These are phyloP conservation scores for Nomada flava DNA, from an alignment of 2,888 invertebrate genomes.

Conservation along the genomic window DNA sequence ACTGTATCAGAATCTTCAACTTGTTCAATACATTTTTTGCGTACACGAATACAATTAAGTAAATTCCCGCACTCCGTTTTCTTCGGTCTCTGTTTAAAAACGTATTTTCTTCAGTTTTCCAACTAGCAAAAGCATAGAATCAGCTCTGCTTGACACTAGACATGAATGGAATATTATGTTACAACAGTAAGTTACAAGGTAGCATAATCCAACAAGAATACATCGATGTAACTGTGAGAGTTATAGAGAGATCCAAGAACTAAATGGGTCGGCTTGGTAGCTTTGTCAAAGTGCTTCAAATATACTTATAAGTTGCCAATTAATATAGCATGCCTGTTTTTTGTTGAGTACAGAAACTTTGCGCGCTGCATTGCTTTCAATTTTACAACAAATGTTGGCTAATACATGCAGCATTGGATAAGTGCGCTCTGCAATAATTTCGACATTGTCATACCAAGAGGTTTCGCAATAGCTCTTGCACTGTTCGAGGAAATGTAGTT, in stretches of 20 bases:
- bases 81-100: constrained; percentile 22
- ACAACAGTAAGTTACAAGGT: constrained; percentile 77
- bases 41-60: constrained; percentile 32
- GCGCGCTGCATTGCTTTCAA: not conserved
- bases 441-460: constrained; percentile 6
- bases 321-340: constrained; percentile 3
- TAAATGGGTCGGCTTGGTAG: constrained; percentile 52
- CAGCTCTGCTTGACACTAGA: constrained; percentile 81
- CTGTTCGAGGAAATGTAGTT: not conserved
- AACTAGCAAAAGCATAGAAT: constrained; percentile 77
- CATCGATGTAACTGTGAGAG: constrained; percentile 64
- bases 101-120: constrained; percentile 38
- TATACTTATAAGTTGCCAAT: constrained; percentile 3
- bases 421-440: not conserved
- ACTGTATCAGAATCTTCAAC: constrained; percentile 36
- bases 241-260: constrained; percentile 59
- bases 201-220: constrained; percentile 73
- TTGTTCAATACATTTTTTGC: constrained; percentile 8
- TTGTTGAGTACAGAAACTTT: not conserved
- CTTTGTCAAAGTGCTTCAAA: not conserved
- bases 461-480: constrained; percentile 6
- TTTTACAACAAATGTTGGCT: not conserved
- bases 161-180: constrained; percentile 75
- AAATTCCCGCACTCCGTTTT: constrained; percentile 20
- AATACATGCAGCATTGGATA: constrained; percentile 7